Conservation (phyloP, 2,888 invertebrate genomes). For the Rapana venosa region DNA sequence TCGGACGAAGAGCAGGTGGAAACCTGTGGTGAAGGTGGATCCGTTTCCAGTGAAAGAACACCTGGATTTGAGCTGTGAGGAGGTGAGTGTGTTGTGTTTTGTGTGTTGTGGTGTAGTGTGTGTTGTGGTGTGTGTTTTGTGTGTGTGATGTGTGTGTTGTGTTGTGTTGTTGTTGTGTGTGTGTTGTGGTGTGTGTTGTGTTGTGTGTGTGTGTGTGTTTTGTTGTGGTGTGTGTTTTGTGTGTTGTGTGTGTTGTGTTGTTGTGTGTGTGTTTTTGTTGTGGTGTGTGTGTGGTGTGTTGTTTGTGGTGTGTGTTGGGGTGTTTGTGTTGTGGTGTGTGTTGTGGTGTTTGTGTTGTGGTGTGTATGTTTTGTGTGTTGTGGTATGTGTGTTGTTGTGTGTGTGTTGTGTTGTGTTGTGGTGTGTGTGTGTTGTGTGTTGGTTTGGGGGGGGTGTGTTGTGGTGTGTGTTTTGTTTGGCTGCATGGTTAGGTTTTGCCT, state of each 20-base stretch:
- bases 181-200: background rate
- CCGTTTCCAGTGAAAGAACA: conserved; percentile 62
- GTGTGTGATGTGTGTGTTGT: background rate
- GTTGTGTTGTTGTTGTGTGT: conserved; percentile 51
- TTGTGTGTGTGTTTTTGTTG: background rate
- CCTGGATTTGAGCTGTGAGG: conserved; percentile 65
- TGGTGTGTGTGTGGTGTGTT: background rate
- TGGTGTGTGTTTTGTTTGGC: no score
- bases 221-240: background rate
- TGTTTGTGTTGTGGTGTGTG: no score
- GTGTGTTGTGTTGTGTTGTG: background rate
- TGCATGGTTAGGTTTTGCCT: no score
- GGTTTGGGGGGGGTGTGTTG: background rate
- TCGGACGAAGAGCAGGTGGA: conserved; percentile 38
- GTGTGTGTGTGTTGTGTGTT: no score
- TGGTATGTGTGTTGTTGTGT: background rate
- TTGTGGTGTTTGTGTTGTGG: background rate
- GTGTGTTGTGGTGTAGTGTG: no score
- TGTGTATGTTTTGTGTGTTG: background rate
- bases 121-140: background rate
- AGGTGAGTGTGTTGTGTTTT: conserved; percentile 47
- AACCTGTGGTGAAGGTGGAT: conserved; percentile 59
- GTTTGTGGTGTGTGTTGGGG: background rate
- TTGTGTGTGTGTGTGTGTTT: background rate
- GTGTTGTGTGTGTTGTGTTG: background rate